These are phyloP conservation scores for Dermolepida albohirtum DNA, from an alignment of 2,888 invertebrate genomes.

Conservation along the genomic window DNA sequence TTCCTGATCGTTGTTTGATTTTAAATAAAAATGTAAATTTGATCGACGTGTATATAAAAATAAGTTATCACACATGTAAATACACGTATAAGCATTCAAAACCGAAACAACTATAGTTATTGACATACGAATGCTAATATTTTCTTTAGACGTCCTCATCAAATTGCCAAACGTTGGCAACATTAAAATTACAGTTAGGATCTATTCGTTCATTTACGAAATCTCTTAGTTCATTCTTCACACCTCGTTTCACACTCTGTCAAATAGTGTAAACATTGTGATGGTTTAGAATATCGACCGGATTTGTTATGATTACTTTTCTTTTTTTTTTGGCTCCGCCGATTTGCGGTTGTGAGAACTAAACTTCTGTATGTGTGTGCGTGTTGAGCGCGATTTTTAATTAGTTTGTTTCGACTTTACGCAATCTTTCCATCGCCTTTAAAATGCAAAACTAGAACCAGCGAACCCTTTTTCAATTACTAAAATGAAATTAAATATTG, in stretches of 20 bases:
- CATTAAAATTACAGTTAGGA: slow-evolving; percentile 1
- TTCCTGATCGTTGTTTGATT: no score
- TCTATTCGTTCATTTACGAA: slow-evolving; percentile 13
- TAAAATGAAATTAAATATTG: slow-evolving; percentile 11
- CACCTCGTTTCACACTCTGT: slow-evolving; percentile 30
- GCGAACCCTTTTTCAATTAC: slow-evolving; percentile 13
- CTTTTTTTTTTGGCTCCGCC: slow-evolving; percentile 1
- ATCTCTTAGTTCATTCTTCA: slow-evolving; percentile 31
- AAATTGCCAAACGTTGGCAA: slow-evolving; percentile 3
- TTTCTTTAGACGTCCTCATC: neutral
- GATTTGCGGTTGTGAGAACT: slow-evolving; percentile 18
- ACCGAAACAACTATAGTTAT: no score
- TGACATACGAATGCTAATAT: no score
- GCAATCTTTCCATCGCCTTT: slow-evolving; percentile 9
- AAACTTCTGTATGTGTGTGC: neutral
- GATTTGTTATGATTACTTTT: slow-evolving; percentile 25
- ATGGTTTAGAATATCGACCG: slow-evolving; percentile 26
- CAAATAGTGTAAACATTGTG: slow-evolving; percentile 30
- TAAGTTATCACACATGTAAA: no score
- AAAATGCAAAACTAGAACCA: slow-evolving; percentile 17
- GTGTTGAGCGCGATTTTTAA: slow-evolving; percentile 20
- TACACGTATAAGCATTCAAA: no score
- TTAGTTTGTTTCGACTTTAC: slow-evolving; percentile 25
- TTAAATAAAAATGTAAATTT: no score
- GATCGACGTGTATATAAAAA: no score